Evolutionary conservation across 1,140 invertebrate genomes (phyloP).

Genomic region (Globodera ellingtonae): DNA sequence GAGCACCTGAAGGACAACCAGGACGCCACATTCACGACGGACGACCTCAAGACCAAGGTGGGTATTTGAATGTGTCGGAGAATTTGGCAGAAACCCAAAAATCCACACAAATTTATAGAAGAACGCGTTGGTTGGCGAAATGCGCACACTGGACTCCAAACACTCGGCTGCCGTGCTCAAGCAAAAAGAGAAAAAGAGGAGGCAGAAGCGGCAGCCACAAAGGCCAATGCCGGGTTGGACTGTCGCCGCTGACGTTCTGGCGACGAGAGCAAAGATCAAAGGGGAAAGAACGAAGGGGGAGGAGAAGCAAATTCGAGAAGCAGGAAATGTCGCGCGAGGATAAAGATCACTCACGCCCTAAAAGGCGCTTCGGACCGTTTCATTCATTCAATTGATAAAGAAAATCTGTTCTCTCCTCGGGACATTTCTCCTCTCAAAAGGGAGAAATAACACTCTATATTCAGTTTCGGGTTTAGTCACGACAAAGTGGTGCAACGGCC

Average conservation of each 20-base stretch:
- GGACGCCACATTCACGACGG: constrained; percentile 65
- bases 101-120: neutral
- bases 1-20: constrained; percentile 64
- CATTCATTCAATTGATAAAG: no score
- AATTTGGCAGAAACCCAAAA: neutral
- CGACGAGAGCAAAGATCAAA: no score
- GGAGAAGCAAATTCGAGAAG: no score
- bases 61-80: neutral
- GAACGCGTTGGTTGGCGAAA: constrained; percentile 1
- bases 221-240: neutral
- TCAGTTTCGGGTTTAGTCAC: no score
- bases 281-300: no score
- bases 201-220: neutral
- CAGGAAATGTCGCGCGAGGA: no score
- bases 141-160: neutral
- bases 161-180: constrained; percentile 11
- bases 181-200: neutral
- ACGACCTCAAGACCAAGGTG: constrained; percentile 64
- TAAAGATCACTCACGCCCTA: neutral
- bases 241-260: no score
- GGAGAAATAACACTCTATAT: no score
- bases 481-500: no score
- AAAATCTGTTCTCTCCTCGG: no score
- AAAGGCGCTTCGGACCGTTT: no score
- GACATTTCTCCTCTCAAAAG: no score